Conservation (phyloP, 2,888 invertebrate species). For the Dryobota labecula region DNA sequence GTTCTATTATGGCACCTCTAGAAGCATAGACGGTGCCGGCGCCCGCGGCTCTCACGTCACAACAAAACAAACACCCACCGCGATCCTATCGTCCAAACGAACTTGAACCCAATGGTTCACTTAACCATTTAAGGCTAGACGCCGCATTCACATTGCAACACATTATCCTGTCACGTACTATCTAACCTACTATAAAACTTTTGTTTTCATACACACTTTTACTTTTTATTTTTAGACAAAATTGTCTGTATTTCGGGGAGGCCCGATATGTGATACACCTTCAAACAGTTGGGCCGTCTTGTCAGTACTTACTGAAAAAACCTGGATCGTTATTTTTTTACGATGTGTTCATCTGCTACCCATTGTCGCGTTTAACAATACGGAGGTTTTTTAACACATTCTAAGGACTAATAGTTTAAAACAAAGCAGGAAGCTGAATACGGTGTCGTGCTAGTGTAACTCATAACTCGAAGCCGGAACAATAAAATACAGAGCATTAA, state of each 20-base stretch:
- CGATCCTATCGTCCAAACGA: conserved; percentile 78
- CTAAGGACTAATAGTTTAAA: conserved; percentile 12
- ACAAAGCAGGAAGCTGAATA: conserved; percentile 39
- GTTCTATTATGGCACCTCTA: conserved; percentile 52
- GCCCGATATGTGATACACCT: conserved; percentile 78
- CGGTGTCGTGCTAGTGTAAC: conserved; percentile 19
- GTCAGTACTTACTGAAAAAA: conserved; percentile 71
- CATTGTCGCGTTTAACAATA: conserved; percentile 69
- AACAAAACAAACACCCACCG: conserved; percentile 83
- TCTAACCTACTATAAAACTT: conserved; percentile 65
- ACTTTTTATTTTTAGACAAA: conserved; percentile 70
- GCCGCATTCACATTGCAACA: conserved; percentile 70
- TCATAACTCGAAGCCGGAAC: conserved; percentile 42
- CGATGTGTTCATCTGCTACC: conserved; percentile 73
- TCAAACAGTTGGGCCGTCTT: conserved; percentile 72
- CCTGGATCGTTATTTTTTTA: conserved; percentile 71
- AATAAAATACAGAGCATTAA: conserved; percentile 57
- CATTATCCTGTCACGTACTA: conserved; percentile 75
- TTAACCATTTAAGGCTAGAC: conserved; percentile 73
- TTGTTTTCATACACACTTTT: conserved; percentile 71
- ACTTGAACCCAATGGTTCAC: conserved; percentile 80
- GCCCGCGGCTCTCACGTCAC: conserved; percentile 82
- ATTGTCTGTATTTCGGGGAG: conserved; percentile 64
- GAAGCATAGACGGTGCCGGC: conserved; percentile 74
- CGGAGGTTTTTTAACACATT: neutral